A percentile compares a stretch with the other conserved stretches of the same genome.
phyloP scores from a whole-genome alignment of 2,888 invertebrate genomes.

The Polydrusus cervinus region DNA sequence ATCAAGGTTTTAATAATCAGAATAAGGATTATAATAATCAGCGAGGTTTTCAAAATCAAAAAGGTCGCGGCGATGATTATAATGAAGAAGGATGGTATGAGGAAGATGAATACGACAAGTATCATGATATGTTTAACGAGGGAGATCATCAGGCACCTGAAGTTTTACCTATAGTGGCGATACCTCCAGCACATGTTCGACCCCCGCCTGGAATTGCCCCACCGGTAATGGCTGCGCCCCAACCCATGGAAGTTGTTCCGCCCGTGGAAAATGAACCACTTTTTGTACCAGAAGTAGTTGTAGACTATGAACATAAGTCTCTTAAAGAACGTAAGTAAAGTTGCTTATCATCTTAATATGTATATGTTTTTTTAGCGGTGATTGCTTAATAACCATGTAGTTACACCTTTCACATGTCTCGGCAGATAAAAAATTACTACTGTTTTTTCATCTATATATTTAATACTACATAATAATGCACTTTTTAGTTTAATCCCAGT shows the following conservation, averaged over 20 bases:
- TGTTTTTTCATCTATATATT: no score
- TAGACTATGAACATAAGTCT: conserved; percentile 82
- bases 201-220: not conserved
- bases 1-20: conserved; percentile 1
- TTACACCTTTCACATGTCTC: no score
- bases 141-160: conserved; percentile 52
- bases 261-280: conserved; percentile 66
- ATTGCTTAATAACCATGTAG: no score
- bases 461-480: no score
- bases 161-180: not conserved
- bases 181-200: not conserved
- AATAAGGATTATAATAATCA: conserved; percentile 6
- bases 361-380: not conserved
- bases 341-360: conserved; percentile 2
- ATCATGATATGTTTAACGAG: conserved; percentile 59
- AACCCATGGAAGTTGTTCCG: conserved; percentile 8
- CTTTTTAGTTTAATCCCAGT: no score
- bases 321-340: conserved; percentile 71
- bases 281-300: conserved; percentile 76
- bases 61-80: conserved; percentile 36
- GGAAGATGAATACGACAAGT: conserved; percentile 59
- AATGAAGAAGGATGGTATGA: conserved; percentile 57
- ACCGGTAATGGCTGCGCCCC: not conserved
- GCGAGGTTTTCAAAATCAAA: conserved; percentile 26
- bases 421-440: no score